A percentile compares a stretch with the other conserved stretches of the same genome.
These are phyloP conservation scores for Lithophane leautieri DNA, from an alignment of 2,888 invertebrate species.

Conservation along the genomic window DNA sequence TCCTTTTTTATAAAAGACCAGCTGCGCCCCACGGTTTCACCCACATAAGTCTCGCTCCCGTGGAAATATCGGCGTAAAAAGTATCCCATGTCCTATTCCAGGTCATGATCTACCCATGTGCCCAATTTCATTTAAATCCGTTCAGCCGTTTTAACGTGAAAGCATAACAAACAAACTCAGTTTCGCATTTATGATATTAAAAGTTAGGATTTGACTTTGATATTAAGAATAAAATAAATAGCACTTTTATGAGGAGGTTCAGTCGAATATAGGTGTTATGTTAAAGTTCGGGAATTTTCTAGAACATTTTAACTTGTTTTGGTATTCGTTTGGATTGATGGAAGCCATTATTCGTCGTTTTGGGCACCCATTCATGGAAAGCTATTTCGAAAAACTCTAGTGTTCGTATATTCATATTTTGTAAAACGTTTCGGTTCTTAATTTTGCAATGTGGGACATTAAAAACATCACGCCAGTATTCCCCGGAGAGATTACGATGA, in stretches of 20 bases:
- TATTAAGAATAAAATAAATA: slow-evolving; percentile 14
- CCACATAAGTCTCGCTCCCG: no score
- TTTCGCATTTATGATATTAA: no score
- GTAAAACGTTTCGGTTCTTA: not conserved
- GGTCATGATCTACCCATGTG: no score
- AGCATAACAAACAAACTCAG: no score
- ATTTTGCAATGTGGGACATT: not conserved
- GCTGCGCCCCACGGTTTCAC: no score
- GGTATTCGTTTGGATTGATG: not conserved
- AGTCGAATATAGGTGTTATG: slow-evolving; percentile 3
- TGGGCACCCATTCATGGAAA: not conserved
- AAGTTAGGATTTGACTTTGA: not conserved
- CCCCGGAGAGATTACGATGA: no score
- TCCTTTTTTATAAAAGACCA: no score
- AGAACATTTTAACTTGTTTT: slow-evolving; percentile 4
- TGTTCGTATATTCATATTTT: not conserved
- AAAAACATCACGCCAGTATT: not conserved
- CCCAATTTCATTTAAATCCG: no score
- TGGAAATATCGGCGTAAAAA: no score
- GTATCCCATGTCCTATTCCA: no score
- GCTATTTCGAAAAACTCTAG: not conserved
- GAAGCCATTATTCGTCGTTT: not conserved
- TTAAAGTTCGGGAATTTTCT: not conserved
- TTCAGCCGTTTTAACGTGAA: no score
- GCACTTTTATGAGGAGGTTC: slow-evolving; percentile 1